A percentile compares a stretch with the other conserved stretches of the same genome.
phyloP scores from a whole-genome alignment of 2,113 vertebrate genomes.

The Scartelaos histophorus region DNA sequence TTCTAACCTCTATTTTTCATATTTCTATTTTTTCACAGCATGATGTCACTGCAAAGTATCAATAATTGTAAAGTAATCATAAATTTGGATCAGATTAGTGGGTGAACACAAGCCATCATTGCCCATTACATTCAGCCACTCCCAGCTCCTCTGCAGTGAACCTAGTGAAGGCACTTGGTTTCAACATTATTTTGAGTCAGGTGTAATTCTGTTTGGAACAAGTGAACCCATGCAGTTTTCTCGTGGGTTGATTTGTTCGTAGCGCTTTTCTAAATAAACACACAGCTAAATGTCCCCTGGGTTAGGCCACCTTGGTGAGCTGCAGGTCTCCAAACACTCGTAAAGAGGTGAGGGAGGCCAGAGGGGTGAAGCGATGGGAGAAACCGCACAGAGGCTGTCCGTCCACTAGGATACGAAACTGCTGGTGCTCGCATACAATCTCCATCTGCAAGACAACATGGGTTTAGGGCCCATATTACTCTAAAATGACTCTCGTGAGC shows the following conservation, averaged over 20 bases:
- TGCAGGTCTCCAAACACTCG: constrained; percentile 83
- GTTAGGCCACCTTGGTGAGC: constrained; percentile 89
- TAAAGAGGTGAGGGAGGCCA: constrained; percentile 82
- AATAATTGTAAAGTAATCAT: not conserved
- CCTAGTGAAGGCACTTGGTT: constrained; percentile 76
- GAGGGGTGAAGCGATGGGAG: constrained; percentile 78
- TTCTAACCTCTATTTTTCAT: no score
- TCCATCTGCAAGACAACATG: constrained; percentile 81
- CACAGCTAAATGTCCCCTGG: constrained; percentile 13
- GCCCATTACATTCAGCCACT: constrained; percentile 44
- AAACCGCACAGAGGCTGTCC: constrained; percentile 88
- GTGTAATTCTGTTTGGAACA: constrained; percentile 36
- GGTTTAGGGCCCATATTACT: not conserved
- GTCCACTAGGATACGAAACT: constrained; percentile 87
- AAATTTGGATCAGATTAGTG: constrained; percentile 44
- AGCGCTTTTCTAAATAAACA: constrained; percentile 38
- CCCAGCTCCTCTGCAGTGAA: constrained; percentile 59
- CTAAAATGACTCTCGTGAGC: no score
- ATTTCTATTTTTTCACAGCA: no score
- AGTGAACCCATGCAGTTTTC: constrained; percentile 27
- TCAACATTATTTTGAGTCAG: constrained; percentile 55
- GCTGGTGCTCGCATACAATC: constrained; percentile 90
- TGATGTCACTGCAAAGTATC: not conserved
- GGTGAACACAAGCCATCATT: constrained; percentile 28
- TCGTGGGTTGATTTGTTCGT: constrained; percentile 24